Evolutionary conservation across 1,140 invertebrate genomes (phyloP), one percentile per base, ranked within the genome.

Genomic region (Littorina saxatilis): DNA sequence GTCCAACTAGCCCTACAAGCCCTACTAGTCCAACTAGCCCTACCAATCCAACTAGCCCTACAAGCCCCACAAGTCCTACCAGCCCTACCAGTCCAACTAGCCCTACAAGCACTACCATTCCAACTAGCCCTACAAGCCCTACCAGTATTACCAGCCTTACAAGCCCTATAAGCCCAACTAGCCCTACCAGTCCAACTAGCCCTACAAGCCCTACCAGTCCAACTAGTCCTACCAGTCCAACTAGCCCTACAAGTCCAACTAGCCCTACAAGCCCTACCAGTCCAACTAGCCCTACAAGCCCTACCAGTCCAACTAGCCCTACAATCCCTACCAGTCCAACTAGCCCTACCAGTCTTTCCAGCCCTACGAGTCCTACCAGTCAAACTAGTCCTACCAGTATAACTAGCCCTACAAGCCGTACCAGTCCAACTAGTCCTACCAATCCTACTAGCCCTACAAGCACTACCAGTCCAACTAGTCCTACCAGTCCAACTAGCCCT

Each of bases 11-110:
- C 58, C 58, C 58, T 11, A 29, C 58, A 13, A 61, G 58, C 23
- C 58, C 58, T 61, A 61, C 58, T 23, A 61, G 58, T 23, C 58
- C 58, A 61, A 61, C 58, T 13, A 61, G 58, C 23, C 58, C 58
- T 23, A 61, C 58, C 58, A 61, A 23, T 23, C 58, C 58, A 61
- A 61, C 58, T 13, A 61, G 58, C 23, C 23, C 58, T 61, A 61
- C 58, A 5, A 61, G 58, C 27, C 58, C 58, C 4, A 61, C 58
- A 23, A 61, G 58, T 29, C 58, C 58, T 61, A 61, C 58, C 27
- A 61, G 58, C 58, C 58, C 58, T 5, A 61, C 58, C 7, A 61
- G 58, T 61, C 58, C 58, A 13, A 61, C 58, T 5, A 61, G 58
- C 58, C 58, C 58, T 11, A 61, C 58, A n/a, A 61, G 58, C 23